Evolutionary conservation across 1,140 invertebrate species (phyloP), one percentile per base, ranked within the genome.

Genomic region (Zaprionus kolodkinae): DNA sequence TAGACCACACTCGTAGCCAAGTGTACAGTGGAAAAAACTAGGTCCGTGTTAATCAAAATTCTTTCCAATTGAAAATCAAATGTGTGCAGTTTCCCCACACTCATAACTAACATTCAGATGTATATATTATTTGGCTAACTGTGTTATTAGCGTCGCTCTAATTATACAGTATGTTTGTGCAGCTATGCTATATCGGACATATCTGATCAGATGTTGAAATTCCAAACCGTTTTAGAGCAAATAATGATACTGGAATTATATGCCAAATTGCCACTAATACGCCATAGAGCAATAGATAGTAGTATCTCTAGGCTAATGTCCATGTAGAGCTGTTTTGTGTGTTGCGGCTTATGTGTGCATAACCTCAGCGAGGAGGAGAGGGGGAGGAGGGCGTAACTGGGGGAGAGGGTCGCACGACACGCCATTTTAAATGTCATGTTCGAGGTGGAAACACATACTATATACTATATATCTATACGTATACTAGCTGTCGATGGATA

Each of bases 341-440:
- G n/a, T 50, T 2, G 40, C 3, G 25, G 60, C 72, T 81, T 45
- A 54, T n/a, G 61, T 65, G 52, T 36, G 33, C 48, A 45, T 55
- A 67, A 60, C 35, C 11, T 38, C 27, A 10, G 17, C 12, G 21
- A 21, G 48, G 27, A n/a, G n/a, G n/a, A n/a, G n/a, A n/a, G n/a
- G n/a, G n/a, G n/a, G n/a, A n/a, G n/a, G n/a, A n/a, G 81, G 81
- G 81, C 81, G 81, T 84, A 62, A 27, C 48, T 35, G 10, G 27
- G 0, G 21, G n/a, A 12, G 45, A 17, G 33, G 54, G 52, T 45
- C 61, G 48, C 56, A 61, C 21, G 45, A 61, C 84, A 88, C 80
- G 84, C 84, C 68, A 88, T 88, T 75, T 66, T 38, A 61, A 75
- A 69, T 88, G 80, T 69, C 83, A 78, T 57, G 83, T 76, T 68